Evolutionary conservation across 1,140 invertebrate genomes (phyloP).

Genomic region (Hyles euphorbiae): DNA sequence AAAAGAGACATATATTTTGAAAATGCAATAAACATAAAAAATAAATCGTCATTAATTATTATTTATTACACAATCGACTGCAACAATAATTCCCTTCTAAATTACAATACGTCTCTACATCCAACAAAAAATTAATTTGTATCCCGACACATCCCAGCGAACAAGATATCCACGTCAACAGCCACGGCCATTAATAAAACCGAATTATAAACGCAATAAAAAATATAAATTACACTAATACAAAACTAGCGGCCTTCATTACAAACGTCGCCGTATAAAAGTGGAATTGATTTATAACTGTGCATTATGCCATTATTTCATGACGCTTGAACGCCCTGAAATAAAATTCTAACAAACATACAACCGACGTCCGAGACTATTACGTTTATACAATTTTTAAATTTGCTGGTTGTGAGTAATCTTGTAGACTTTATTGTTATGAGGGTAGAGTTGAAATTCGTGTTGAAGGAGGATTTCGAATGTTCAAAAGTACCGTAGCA

Average conservation of each 20-base stretch:
- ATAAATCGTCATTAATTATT: no score
- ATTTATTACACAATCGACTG: no score
- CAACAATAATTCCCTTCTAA: no score
- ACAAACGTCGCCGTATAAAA: slow-evolving; percentile 64
- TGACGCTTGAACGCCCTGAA: slow-evolving; percentile 69
- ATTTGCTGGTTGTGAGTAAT: slow-evolving; percentile 10
- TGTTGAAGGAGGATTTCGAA: slow-evolving; percentile 1
- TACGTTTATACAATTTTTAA: slow-evolving; percentile 38
- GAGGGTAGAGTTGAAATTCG: slow-evolving; percentile 31
- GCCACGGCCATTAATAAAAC: slow-evolving; percentile 29
- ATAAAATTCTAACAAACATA: slow-evolving; percentile 74
- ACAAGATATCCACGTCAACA: no score
- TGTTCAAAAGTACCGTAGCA: slow-evolving; percentile 28
- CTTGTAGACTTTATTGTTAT: slow-evolving; percentile 6
- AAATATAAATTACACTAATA: slow-evolving; percentile 55
- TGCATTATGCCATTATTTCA: slow-evolving; percentile 73
- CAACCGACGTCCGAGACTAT: slow-evolving; percentile 71
- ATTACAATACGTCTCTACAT: no score
- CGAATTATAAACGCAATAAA: slow-evolving; percentile 41
- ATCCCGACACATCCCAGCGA: neutral
- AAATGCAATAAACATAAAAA: no score
- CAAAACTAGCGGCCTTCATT: slow-evolving; percentile 61
- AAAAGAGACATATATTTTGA: no score
- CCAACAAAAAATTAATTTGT: slow-evolving; percentile 7
- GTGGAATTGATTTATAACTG: slow-evolving; percentile 68